Percentiles rank a stretch among this genome's conserved stretches.
phyloP scores from a whole-genome alignment of 2,888 invertebrate species.

The Polymixis lichenea region DNA sequence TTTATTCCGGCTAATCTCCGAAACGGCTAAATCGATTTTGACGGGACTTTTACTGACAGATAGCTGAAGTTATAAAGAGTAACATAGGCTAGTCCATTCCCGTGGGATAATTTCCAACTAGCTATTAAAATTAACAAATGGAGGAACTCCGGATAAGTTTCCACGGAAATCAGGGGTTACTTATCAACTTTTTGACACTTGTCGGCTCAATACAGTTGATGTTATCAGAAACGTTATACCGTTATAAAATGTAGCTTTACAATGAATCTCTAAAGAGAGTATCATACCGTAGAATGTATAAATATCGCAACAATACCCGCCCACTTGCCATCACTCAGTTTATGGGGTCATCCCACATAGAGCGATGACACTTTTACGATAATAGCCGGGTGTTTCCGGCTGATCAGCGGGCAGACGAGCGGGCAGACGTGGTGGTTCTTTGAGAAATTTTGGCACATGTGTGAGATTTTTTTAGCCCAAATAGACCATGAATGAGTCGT shows the following conservation, averaged over 20 bases:
- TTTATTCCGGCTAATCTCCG: too few relatives aligned
- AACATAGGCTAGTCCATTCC: too few relatives aligned
- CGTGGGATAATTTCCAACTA: too few relatives aligned
- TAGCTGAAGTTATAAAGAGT: too few relatives aligned
- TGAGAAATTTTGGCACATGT: background rate
- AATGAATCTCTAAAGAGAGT: slow-evolving; percentile 3
- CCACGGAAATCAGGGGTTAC: background rate
- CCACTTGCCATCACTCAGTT: slow-evolving; percentile 74
- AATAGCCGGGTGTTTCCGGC: slow-evolving; percentile 74
- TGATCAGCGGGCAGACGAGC: slow-evolving; percentile 67
- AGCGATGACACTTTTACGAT: slow-evolving; percentile 82
- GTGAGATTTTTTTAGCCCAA: background rate
- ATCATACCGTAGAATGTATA: slow-evolving; percentile 47
- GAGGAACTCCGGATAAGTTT: too few relatives aligned
- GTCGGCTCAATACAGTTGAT: background rate
- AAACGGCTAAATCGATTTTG: too few relatives aligned
- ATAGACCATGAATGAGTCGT: background rate
- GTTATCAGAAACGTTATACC: background rate
- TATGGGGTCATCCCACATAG: slow-evolving; percentile 78
- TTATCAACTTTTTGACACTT: background rate
- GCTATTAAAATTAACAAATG: too few relatives aligned
- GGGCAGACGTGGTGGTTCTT: slow-evolving; percentile 22
- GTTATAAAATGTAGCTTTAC: background rate
- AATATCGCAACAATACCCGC: slow-evolving; percentile 66
- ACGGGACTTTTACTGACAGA: too few relatives aligned